Conservation (phyloP, 2,113 vertebrate genomes). For the Hemichromis elongatus region DNA sequence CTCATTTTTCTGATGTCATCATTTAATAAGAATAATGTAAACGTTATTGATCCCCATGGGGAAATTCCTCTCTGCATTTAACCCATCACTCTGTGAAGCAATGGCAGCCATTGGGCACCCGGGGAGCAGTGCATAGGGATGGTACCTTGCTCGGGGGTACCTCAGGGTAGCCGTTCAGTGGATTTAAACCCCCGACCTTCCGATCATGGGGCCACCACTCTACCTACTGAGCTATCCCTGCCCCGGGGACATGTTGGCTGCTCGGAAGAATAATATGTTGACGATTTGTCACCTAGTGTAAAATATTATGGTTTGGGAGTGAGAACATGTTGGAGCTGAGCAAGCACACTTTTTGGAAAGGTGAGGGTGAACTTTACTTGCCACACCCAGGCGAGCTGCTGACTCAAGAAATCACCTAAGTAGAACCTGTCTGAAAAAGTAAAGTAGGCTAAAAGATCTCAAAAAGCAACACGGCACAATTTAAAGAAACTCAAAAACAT, state of each 20-base stretch:
- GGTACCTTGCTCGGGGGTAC: neutral
- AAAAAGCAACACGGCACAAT: neutral
- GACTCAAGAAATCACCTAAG: neutral
- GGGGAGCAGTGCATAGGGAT: neutral
- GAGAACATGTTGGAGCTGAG: too few relatives aligned
- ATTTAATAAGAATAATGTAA: neutral
- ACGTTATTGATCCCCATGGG: neutral
- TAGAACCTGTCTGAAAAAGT: neutral
- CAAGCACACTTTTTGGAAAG: neutral
- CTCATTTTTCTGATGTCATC: too few relatives aligned
- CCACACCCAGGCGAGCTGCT: neutral
- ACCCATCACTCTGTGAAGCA: neutral
- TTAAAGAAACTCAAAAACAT: neutral
- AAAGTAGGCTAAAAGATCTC: neutral
- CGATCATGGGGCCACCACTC: neutral
- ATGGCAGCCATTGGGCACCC: too few relatives aligned
- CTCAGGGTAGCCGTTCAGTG: neutral
- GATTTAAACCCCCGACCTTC: accelerated
- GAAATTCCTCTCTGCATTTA: neutral
- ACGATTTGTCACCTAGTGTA: too few relatives aligned
- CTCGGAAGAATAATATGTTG: too few relatives aligned
- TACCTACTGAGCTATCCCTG: too few relatives aligned
- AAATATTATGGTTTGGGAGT: too few relatives aligned
- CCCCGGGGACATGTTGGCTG: too few relatives aligned
- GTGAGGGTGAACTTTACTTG: neutral